Percentiles rank a stretch among this genome's conserved stretches.
phyloP scores from a whole-genome alignment of 2,888 invertebrate species.

The Vesta saturnalis region DNA sequence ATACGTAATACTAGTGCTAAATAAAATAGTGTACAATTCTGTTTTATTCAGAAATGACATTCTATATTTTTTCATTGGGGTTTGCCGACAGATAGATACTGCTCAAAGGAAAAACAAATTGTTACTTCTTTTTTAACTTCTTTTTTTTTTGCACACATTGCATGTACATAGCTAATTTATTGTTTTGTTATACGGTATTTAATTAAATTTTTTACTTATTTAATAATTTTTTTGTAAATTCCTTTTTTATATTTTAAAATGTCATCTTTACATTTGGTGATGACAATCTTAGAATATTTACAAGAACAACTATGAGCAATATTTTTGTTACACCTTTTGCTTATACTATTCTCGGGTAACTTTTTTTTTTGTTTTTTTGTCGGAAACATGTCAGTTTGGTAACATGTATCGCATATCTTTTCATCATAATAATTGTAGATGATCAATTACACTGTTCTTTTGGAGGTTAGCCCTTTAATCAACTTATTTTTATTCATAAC shows the following conservation, averaged over 20 bases:
- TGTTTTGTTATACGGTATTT: slow-evolving; percentile 37
- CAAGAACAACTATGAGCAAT: too few species aligned
- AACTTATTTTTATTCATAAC: too few species aligned
- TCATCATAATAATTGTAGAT: too few species aligned
- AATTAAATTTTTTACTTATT: slow-evolving; percentile 37
- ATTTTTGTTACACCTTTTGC: too few species aligned
- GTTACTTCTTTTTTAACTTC: not conserved
- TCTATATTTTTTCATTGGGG: not conserved
- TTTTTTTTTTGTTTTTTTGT: too few species aligned
- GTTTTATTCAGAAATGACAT: not conserved
- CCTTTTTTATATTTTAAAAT: not conserved
- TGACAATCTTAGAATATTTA: too few species aligned
- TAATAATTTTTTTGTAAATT: slow-evolving; percentile 2
- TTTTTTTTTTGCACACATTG: slow-evolving; percentile 23
- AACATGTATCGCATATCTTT: too few species aligned
- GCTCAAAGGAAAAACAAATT: not conserved
- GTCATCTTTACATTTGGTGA: too few species aligned
- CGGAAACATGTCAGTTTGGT: too few species aligned
- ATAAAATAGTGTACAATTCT: not conserved
- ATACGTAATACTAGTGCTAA: slow-evolving; percentile 18
- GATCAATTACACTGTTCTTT: too few species aligned
- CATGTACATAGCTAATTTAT: slow-evolving; percentile 44
- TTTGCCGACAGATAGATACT: not conserved
- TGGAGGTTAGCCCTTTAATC: too few species aligned
- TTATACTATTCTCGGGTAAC: too few species aligned